Base-by-base conservation (phyloP, 1,140 invertebrate species). In the Rhyzopertha dominica region DNA sequence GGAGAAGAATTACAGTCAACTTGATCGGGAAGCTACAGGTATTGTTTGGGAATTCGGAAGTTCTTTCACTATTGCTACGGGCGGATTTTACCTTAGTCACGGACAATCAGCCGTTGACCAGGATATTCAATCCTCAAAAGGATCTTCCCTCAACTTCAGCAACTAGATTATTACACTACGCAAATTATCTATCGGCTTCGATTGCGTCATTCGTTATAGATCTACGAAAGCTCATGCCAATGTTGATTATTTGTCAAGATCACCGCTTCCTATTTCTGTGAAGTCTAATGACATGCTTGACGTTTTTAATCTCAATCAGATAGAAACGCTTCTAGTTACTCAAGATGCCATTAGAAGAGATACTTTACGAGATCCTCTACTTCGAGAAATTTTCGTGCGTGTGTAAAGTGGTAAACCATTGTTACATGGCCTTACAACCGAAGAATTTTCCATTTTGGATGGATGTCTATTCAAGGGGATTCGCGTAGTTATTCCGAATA, bases 1-100 rank as follows among this genome's bases (percentile, higher is more conserved):
- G 14, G 59, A 73, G 49, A 13, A 54, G 25, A 65, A 65, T 25
- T 68, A 70, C 43, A 60, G 58, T 8, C 61, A 71, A 42, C 61
- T 69, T 2, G 68, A 73, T 46, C 59, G 63, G 49, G 68, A 73
- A 47, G 38, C 65, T 5, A 37, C 70, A 16, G 66, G 67, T 9
- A 60, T 69, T 38, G n/a, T 7, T n/a, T n/a, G n/a, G n/a, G n/a
- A n/a, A n/a, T n/a, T n/a, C n/a, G n/a, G 30, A 31, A 31, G 5
- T 5, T 31, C 17, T 31, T 31, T 17, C 30, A 31, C 5, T 31
- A 31, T n/a, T 31, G 30, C 30, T 31, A 31, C 17, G 30, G 30
- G 13, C 8, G 5, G n/a, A 31, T 14, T 5, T 31, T n/a, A 31
- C 30, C 5, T 29, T 42, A 42, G 31, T 42, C n/a, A 29, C 39